Conservation (phyloP, 2,888 invertebrate species). For the Schrankia costaestrigalis region DNA sequence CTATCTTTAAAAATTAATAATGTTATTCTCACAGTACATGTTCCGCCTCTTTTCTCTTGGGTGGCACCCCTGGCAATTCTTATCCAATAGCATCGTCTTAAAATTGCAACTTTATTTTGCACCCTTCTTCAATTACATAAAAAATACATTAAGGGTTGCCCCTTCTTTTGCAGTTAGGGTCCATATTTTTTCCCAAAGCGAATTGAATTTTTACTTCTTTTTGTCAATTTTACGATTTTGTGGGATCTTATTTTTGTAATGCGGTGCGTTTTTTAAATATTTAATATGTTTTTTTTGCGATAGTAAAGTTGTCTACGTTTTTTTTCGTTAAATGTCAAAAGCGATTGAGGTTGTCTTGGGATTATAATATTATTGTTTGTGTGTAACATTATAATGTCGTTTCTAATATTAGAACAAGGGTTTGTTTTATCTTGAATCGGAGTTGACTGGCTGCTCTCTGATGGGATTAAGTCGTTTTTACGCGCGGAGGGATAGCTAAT, state of each 20-base stretch:
- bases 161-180: constrained; percentile 38
- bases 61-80: constrained; percentile 52
- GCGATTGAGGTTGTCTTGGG: constrained; percentile 16
- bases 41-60: constrained; percentile 45
- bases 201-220: constrained; percentile 33
- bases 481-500: constrained; percentile 1
- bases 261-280: constrained; percentile 15
- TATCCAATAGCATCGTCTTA: constrained; percentile 55
- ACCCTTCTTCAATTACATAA: constrained; percentile 53
- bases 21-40: constrained; percentile 29
- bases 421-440: constrained; percentile 1
- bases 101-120: constrained; percentile 56
- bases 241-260: constrained; percentile 25
- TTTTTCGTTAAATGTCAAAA: constrained; percentile 13
- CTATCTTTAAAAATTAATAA: constrained; percentile 28
- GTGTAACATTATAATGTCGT: constrained; percentile 8
- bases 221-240: constrained; percentile 32
- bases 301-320: constrained; percentile 16
- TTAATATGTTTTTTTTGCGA: constrained; percentile 8
- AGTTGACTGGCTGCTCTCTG: background rate
- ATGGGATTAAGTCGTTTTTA: constrained; percentile 1
- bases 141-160: constrained; percentile 55
- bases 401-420: background rate
- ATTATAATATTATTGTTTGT: constrained; percentile 10
- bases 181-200: constrained; percentile 32